Base-by-base conservation (phyloP, 1,140 invertebrate genomes). In the Drosophila parvula region DNA sequence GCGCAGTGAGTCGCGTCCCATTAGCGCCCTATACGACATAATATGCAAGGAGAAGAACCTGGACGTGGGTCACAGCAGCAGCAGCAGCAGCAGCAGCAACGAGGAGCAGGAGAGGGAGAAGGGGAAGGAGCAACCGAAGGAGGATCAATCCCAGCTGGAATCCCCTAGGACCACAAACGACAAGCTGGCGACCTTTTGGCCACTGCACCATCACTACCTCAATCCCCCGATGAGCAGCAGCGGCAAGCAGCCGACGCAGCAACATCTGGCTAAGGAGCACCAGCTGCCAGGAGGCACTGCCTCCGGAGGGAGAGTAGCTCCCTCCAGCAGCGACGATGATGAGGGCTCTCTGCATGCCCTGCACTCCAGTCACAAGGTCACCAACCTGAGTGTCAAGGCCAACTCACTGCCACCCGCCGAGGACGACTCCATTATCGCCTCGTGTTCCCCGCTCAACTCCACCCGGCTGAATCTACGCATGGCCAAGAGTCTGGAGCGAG, bases 31-130 rank as follows among this genome's bases (percentile, higher is more conserved):
- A 16, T 92, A 92, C 59, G 91, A 92, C 71, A 92, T 92, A 92
- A 92, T 92, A 92, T 92, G 91, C 91, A 92, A 92, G 76, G 91
- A 92, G 81, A 91, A 91, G 63, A 90, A 90, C 43, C 74, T 91
- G 32, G 74, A 88, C 45, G 65, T 79, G 41, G 84, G 81, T 57
- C 76, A 77, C 38, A 77, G 70, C 41, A 81, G 69, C 51, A 86
- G 71, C 27, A 81, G 56, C 40, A 78, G 51, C 70, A 77, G 59
- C 82, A 30, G 47, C 47, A 50, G 48, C 28, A 82, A 50, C 60
- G 55, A 62, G 50, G 58, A 60, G 44, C 50, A 63, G 27, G 60
- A 50, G 45, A 18, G 47, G 38, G 10, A n/a, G 36, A 0, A 34
- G 50, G 8, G 59, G 12, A 44, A 59, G 43, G 45, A 74, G 41